A percentile compares a stretch with the other conserved stretches of the same genome.
phyloP scores from a whole-genome alignment of 2,797 vertebrate species.

The Petrocephalus schoutedeni region DNA sequence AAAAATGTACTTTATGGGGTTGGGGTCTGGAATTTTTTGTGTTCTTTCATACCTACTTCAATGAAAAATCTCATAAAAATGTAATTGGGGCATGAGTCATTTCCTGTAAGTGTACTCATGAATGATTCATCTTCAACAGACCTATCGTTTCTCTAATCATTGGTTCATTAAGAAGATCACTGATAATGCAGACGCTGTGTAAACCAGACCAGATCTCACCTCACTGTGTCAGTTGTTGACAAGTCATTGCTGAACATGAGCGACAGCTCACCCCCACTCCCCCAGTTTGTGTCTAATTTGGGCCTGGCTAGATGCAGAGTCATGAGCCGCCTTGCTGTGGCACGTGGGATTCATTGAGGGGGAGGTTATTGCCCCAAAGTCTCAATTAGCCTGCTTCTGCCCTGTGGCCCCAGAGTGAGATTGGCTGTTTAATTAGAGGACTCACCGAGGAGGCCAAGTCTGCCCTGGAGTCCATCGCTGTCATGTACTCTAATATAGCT shows the following conservation, averaged over 20 bases:
- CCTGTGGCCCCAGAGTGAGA: constrained; percentile 34
- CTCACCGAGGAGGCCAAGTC: not conserved
- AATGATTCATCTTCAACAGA: not conserved
- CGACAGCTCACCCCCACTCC: not conserved
- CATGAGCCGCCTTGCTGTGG: not conserved
- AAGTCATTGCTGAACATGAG: not conserved
- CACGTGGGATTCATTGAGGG: constrained; percentile 34
- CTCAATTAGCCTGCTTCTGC: constrained; percentile 55
- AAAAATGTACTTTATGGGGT: too few species aligned
- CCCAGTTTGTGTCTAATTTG: not conserved
- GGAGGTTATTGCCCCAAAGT: constrained; percentile 51
- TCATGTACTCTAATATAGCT: constrained; percentile 11
- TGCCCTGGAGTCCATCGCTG: not conserved
- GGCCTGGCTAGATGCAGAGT: not conserved
- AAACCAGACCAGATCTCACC: not conserved
- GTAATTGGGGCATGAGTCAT: not conserved
- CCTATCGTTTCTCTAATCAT: not conserved
- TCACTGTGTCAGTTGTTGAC: not conserved
- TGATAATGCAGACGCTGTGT: not conserved
- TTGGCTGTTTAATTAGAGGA: constrained; percentile 6
- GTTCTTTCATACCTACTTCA: not conserved
- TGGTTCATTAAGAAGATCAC: not conserved
- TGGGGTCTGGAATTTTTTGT: too few species aligned
- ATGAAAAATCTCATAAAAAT: not conserved
- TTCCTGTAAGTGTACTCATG: not conserved